Evolutionary conservation across 2,797 vertebrate genomes (phyloP).

Genomic region (Silurus lanzhouensis): DNA sequence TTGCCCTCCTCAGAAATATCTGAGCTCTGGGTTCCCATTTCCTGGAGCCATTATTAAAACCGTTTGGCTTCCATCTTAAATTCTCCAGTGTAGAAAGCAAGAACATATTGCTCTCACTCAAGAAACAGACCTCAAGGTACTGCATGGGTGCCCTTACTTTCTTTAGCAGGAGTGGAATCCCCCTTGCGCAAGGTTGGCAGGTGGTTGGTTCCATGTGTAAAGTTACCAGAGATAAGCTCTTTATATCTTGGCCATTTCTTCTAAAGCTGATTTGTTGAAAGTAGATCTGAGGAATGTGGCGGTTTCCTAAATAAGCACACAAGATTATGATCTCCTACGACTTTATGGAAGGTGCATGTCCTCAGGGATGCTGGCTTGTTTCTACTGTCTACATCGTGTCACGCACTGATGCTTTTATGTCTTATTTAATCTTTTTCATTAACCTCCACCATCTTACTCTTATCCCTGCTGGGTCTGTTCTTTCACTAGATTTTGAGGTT

Average conservation of each 20-base stretch:
- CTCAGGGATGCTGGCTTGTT: slow-evolving; percentile 17
- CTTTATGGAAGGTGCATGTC: not conserved
- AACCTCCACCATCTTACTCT: not conserved
- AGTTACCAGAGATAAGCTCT: slow-evolving; percentile 12
- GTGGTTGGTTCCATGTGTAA: not conserved
- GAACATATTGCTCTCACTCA: not conserved
- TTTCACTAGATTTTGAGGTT: not conserved
- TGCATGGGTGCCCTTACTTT: not conserved
- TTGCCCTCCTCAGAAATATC: slow-evolving; percentile 8
- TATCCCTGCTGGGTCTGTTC: not conserved
- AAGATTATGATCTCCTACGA: not conserved
- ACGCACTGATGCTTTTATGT: slow-evolving; percentile 15
- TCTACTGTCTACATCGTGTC: slow-evolving; percentile 31
- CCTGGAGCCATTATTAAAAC: slow-evolving; percentile 6
- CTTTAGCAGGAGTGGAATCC: not conserved
- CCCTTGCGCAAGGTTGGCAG: not conserved
- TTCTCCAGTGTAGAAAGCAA: not conserved
- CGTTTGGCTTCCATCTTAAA: not conserved
- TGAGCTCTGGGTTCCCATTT: slow-evolving; percentile 34
- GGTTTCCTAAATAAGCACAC: not conserved
- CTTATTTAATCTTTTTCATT: not conserved
- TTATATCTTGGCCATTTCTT: not conserved
- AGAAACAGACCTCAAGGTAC: not conserved
- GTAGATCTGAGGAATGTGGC: not conserved
- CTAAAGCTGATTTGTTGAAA: not conserved